phyloP scores from a whole-genome alignment of 2,797 vertebrate species.

The Heterohyrax brucei region DNA sequence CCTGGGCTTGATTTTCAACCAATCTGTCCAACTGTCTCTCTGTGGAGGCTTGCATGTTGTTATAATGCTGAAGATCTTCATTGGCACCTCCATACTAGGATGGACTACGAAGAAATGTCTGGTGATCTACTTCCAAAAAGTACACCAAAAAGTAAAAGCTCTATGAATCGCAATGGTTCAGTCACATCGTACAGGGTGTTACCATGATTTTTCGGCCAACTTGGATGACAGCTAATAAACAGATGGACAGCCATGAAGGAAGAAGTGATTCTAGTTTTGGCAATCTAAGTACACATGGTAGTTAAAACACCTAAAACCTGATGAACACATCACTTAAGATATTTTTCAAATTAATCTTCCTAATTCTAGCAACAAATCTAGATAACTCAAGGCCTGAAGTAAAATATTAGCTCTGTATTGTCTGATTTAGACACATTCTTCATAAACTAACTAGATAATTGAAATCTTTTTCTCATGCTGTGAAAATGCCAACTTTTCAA shows the following conservation, averaged over 20 bases:
- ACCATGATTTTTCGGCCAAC: background rate
- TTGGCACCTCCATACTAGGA: background rate
- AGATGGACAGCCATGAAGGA: background rate
- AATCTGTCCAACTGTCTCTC: background rate
- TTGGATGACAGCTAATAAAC: background rate
- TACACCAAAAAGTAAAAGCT: background rate
- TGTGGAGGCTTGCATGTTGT: background rate
- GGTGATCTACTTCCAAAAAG: background rate
- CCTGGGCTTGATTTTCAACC: background rate
- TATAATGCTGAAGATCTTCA: background rate
- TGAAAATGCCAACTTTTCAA: constrained; percentile 72
- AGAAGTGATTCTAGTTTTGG: background rate
- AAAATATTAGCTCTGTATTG: constrained; percentile 41
- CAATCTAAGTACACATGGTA: background rate
- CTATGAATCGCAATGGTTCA: background rate
- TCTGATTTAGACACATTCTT: constrained; percentile 30
- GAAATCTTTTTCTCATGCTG: constrained; percentile 64
- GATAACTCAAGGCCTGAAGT: constrained; percentile 37
- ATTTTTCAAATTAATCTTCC: background rate
- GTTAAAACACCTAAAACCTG: background rate
- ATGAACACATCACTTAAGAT: background rate
- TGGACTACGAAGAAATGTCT: background rate
- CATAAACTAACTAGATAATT: constrained; percentile 62
- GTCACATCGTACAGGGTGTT: background rate
- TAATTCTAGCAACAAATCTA: constrained; percentile 36